phyloP scores from a whole-genome alignment of 2,888 invertebrate species.

The Spodoptera picta region DNA sequence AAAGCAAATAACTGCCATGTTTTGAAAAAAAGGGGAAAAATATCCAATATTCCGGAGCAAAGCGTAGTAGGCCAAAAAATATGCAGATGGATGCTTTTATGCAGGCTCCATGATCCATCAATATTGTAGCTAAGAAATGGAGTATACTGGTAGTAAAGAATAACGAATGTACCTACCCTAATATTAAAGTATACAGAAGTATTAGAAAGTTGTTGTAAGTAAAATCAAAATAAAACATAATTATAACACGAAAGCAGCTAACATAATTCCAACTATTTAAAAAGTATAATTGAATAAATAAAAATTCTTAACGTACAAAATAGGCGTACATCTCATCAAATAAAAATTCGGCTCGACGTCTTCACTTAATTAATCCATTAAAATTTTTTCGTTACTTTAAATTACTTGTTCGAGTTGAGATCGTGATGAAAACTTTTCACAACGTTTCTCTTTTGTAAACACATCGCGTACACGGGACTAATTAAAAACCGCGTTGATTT shows the following conservation, averaged over 20 bases:
- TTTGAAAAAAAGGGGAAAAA: conserved; percentile 8
- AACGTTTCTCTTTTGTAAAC: conserved; percentile 61
- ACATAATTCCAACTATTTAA: conserved; percentile 48
- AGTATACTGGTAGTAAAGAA: conserved; percentile 19
- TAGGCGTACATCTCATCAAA: conserved; percentile 71
- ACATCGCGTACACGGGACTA: conserved; percentile 43
- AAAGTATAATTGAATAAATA: conserved; percentile 53
- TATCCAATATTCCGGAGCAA: conserved; percentile 14
- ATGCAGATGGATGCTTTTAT: conserved; percentile 13
- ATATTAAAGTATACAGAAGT: conserved; percentile 10
- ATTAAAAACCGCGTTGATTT: conserved; percentile 46
- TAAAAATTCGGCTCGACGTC: conserved; percentile 74
- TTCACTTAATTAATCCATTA: conserved; percentile 80
- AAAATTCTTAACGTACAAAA: conserved; percentile 67
- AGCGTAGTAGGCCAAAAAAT: conserved; percentile 9
- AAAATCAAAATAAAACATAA: conserved; percentile 45
- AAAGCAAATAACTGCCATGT: conserved; percentile 26
- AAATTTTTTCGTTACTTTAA: conserved; percentile 73
- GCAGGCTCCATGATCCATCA: conserved; percentile 23
- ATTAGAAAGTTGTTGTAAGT: conserved; percentile 32
- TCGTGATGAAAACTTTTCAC: conserved; percentile 66
- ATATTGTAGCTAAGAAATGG: conserved; percentile 40
- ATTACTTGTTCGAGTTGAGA: conserved; percentile 66
- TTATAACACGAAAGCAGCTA: conserved; percentile 32
- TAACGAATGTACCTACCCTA: conserved; percentile 9